phyloP scores from a whole-genome alignment of 1,140 invertebrate species.

The Drosophila orena region DNA sequence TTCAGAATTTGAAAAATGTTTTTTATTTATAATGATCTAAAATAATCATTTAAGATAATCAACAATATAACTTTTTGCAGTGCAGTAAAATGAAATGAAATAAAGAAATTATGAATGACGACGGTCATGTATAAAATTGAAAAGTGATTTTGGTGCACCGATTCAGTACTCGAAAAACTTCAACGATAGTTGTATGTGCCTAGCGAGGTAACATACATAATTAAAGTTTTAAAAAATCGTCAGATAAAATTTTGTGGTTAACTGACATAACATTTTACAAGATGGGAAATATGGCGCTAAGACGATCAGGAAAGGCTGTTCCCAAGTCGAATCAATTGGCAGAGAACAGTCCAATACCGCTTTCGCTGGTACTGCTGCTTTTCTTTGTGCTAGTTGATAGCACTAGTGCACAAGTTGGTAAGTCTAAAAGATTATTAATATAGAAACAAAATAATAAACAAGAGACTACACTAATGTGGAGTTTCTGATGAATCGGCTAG shows the following conservation, averaged over 20 bases:
- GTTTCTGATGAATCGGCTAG: too few relatives aligned
- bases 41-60: too few relatives aligned
- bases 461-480: too few relatives aligned
- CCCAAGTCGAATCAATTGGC: constrained; percentile 1
- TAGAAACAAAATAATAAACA: background rate
- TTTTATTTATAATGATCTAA: too few relatives aligned
- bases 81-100: background rate
- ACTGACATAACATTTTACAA: constrained; percentile 3
- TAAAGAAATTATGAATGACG: background rate
- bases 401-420: constrained; percentile 62
- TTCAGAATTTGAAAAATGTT: too few relatives aligned
- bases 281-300: constrained; percentile 57
- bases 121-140: background rate
- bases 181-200: background rate
- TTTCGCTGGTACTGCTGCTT: constrained; percentile 49
- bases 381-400: constrained; percentile 48
- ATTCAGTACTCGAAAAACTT: background rate
- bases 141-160: background rate
- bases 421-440: constrained; percentile 17
- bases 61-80: too few relatives aligned
- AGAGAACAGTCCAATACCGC: constrained; percentile 9
- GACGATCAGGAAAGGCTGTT: constrained; percentile 47
- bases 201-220: background rate
- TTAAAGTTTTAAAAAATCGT: background rate
- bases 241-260: background rate